Evolutionary conservation across 1,140 invertebrate species (phyloP), one percentile per base, ranked within the genome.

Genomic region (Neodiprion virginianus): DNA sequence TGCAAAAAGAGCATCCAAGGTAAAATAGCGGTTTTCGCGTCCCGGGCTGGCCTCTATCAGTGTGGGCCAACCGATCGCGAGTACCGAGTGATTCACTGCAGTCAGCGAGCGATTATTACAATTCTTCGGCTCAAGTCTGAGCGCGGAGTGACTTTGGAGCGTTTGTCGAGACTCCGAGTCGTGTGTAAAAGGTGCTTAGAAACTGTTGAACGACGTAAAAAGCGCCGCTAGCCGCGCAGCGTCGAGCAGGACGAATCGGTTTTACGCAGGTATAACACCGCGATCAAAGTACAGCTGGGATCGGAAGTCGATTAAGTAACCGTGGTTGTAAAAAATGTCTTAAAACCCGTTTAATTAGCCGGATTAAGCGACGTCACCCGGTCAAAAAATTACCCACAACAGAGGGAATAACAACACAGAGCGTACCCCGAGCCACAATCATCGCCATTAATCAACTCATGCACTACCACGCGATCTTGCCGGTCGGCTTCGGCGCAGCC

Each of bases 281-380:
- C 53, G 53, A 61, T 40, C 28, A 40, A 5, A 40, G 28, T 40
- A 40, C 28, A 40, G 28, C 28, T 40, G 28, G 28, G 28, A 17
- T 61, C 53, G 53, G 53, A 61, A 61, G 53, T 61, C n/a, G n/a
- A 61, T 61, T 61, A 8, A 61, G 53, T 17, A 61, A 61, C 53
- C 50, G 8, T 14, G 28, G 28, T 40, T 5, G 5, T 40, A 12
- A 12, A 61, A 61, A 61, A 17, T 61, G 4, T 61, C 53, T 61
- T 17, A 61, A 61, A 61, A 61, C 53, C 53, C 53, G 53, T 61
- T 61, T 61, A 61, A 61, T 61, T 61, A 61, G 53, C 53, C n/a
- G n/a, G 28, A 40, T 40, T 40, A 40, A 5, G 28, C 28, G 28
- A 40, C 28, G 28, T 40, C 28, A 40, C 28, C 5, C 28, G 28